Evolutionary conservation across 2,888 invertebrate genomes (phyloP), one percentile per base, ranked within the genome.

Genomic region (Parapristionchus giblindavisi): DNA sequence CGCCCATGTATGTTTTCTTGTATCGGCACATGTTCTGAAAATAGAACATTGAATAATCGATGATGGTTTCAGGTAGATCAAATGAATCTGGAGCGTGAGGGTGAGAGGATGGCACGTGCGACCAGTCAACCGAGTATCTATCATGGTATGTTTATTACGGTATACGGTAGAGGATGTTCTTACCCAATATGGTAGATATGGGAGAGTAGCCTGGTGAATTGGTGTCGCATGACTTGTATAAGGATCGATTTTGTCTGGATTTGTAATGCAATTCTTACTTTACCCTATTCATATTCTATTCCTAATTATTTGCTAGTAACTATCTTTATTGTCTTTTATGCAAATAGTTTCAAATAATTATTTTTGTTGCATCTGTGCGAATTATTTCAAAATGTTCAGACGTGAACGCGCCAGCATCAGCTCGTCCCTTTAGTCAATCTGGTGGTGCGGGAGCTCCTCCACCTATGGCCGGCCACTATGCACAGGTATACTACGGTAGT

Each of bases 71-170:
- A 73, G 61, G 43, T 65, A 72, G 78, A 77, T 71, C 76, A 58
- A 72, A 65, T 60, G 75, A 61, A 66, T 24, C 54, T 60, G 43
- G 79, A 77, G 51, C 61, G 72, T 0, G 63, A 61, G 32, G 36
- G n/a, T 38, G 73, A 63, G 40, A 11, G 74, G 21, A 36, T 74
- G 27, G 43, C 74, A 1, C 51, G 74, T 2, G 74, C 63, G 24
- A 61, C 74, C 52, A 63, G 65, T 17, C 83, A 83, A 68, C 83
- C 83, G 2, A 79, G 79, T 65, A 81, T 83, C 58, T 82, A 82
- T 51, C 81, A 83, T 76, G 82, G 82, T 82, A 27, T 14, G 52
- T 17, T n/a, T n/a, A n/a, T n/a, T n/a, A n/a, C n/a, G n/a, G n/a
- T n/a, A n/a, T n/a, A n/a, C n/a, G n/a, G n/a, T n/a, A n/a, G n/a